Base-by-base conservation (phyloP, 2,888 invertebrate genomes). In the Thelaira solivaga region DNA sequence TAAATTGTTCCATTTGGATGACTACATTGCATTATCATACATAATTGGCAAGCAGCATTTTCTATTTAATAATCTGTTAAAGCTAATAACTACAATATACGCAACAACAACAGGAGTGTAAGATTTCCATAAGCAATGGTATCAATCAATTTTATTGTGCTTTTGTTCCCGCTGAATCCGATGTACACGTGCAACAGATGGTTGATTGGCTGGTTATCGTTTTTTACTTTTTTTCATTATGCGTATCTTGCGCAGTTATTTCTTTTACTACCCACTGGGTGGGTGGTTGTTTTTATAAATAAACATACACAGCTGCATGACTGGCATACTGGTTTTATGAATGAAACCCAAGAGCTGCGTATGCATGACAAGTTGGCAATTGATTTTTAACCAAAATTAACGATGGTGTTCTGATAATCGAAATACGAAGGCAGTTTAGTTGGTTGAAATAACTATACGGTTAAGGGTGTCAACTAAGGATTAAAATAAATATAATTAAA, bases 241-340 rank as follows among this genome's bases (percentile, higher is more conserved):
- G 80, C 80, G 80, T 82, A 86, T 82, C 86, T 85, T 85, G 85
- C 85, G 86, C 85, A 85, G 55, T 85, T 80, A 55, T 84, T 81
- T n/a, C n/a, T n/a, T 11, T 47, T 43, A 45, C 2, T 8, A 8
- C 13, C 13, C 20, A 34, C 62, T 53, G 36, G 64, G 67, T 72
- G 55, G 72, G 43, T 51, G 34, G 45, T 26, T 16, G 20, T 2
- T 20, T 57, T 4, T 6, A 26, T 16, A 11, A n/a, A 31, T 41
- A 59, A 51, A 29, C 31, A 65, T 34, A 59, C 18, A 53, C 57
- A 64, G 59, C 59, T 65, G 59, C 31, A 62, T 31, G 22, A 31
- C 41, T 53, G 18, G 36, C 34, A 3, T 13, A 43, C 51, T 71
- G 69, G 61, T 71, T 74, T 78, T 67, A 74, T 78, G 78, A 78